A percentile compares a stretch with the other conserved stretches of the same genome.
Conservation (phyloP, 37 sponge, comb jelly and placozoan species). For the Beroe forskalii region DNA sequence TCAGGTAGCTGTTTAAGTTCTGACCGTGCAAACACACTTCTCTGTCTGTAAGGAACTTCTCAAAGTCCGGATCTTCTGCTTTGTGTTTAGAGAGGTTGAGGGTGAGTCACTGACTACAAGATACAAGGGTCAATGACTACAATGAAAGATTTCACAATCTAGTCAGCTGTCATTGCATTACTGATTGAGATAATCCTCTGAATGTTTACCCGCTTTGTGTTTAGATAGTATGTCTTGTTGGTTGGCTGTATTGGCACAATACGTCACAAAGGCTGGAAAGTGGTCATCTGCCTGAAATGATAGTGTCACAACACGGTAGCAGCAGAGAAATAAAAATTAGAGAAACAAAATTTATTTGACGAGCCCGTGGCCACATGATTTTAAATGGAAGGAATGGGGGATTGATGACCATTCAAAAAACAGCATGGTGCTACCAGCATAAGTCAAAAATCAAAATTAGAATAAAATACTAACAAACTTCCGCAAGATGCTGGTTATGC, state of each 20-base stretch:
- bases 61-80: not conserved
- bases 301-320: not conserved
- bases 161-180: not conserved
- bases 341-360: too few species aligned
- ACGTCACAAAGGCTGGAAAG: not conserved
- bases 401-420: too few species aligned
- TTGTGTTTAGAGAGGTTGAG: not conserved
- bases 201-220: not conserved
- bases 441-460: too few species aligned
- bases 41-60: not conserved
- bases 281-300: not conserved
- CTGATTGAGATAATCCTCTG: not conserved
- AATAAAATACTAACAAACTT: not conserved
- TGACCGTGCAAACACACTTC: not conserved
- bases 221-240: slow-evolving; percentile 3
- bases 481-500: not conserved
- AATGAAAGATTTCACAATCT: too few species aligned
- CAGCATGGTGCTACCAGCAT: too few species aligned
- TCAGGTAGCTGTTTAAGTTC: not conserved
- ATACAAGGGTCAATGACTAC: too few species aligned
- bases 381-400: too few species aligned
- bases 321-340: too few species aligned
- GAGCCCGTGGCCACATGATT: too few species aligned
- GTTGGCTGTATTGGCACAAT: slow-evolving; percentile 6
- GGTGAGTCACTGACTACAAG: too few species aligned